Base-by-base conservation (phyloP, 53 echinoderm and acorn worm genomes). In the Paelopatides confundens region DNA sequence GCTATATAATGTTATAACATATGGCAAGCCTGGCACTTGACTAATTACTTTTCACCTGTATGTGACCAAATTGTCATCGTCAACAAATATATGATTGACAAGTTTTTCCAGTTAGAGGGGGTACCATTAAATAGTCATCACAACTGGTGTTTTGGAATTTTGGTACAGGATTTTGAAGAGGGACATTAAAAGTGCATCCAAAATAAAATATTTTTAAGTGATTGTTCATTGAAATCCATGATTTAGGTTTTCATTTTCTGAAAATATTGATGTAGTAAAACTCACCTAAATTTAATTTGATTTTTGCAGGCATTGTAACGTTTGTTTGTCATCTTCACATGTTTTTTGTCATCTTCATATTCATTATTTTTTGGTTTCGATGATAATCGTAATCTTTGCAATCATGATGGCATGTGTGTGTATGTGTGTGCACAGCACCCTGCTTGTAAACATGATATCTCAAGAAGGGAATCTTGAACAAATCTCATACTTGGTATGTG, bases 211-310 rank as follows among this genome's bases (percentile, higher is more conserved):
- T n/a, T n/a, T 38, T 34, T 12, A 90, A 39, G 32, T 90, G 46
- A 46, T 46, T 46, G n/a, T 46, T 5, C 46, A 46, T 46, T 46
- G 5, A 5, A 46, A 46, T 11, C 46, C 46, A 46, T 7, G 46
- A 46, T 46, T 46, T 46, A 11, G 46, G 46, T 11, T 29, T 67
- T 0, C 90, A 37, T 76, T 21, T 8, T 81, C 86, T 9, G 90
- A 43, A 58, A 4, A 81, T 66, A 79, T 26, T 81, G 86, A 36
- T 86, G 67, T 23, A 91, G 28, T 2, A 86, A 33, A 8, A 24
- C n/a, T 15, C 90, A 32, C n/a, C 86, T 31, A 67, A 90, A 86
- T 68, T 90, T 67, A 0, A 90, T 90, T 68, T 90, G 90, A 51
- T 86, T 86, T 66, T 86, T 86, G 17, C 79, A 90, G 8, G 90